Percentiles rank a stretch among this genome's conserved stretches.
Conservation (phyloP, 2,888 invertebrate species). For the Aphidius colemani region DNA sequence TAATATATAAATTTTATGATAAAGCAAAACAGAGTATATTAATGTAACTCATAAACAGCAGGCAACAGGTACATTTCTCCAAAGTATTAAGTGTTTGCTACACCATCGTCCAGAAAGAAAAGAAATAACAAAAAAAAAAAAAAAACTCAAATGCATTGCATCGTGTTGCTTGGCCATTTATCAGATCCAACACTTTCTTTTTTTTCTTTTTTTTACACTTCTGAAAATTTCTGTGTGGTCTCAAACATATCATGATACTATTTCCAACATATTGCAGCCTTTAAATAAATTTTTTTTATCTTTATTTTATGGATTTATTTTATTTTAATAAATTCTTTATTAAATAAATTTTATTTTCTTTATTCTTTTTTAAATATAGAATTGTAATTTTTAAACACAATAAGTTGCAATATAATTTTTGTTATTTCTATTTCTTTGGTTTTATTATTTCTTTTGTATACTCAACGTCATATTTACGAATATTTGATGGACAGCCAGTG, state of each 20-base stretch:
- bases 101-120: slow-evolving; percentile 33
- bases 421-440: background rate
- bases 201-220: slow-evolving; percentile 36
- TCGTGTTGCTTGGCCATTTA: slow-evolving; percentile 43
- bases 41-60: slow-evolving; percentile 55
- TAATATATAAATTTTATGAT: no score
- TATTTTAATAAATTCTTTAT: background rate
- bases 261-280: background rate
- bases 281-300: background rate
- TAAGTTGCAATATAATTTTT: slow-evolving; percentile 16
- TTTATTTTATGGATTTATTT: background rate
- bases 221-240: slow-evolving; percentile 38
- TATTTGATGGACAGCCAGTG: slow-evolving; percentile 29
- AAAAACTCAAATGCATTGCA: slow-evolving; percentile 40
- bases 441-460: no score
- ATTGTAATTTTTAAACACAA: background rate
- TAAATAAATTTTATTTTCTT: background rate
- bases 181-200: slow-evolving; percentile 47
- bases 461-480: slow-evolving; percentile 6
- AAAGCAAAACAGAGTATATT: slow-evolving; percentile 49
- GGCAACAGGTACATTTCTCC: slow-evolving; percentile 58
- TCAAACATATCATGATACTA: slow-evolving; percentile 19
- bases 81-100: slow-evolving; percentile 26
- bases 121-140: slow-evolving; percentile 51
- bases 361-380: background rate